Evolutionary conservation across 2,888 invertebrate species (phyloP).

Genomic region (Tortrix viridana): DNA sequence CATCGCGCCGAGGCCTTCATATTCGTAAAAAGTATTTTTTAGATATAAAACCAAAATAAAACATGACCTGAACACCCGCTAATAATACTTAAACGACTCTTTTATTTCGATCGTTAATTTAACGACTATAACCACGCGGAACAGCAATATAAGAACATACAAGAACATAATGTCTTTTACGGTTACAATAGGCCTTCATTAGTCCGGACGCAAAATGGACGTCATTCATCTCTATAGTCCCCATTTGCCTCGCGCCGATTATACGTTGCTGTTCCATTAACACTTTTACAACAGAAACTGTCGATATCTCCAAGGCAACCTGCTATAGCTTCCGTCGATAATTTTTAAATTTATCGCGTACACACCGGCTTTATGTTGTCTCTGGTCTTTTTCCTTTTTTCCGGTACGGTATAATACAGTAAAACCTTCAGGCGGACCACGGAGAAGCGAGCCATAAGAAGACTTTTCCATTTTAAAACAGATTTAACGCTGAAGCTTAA

Average conservation of each 20-base stretch:
- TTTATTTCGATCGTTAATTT: neutral
- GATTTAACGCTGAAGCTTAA: neutral
- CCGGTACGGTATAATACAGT: too few relatives aligned
- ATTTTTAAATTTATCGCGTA: too few relatives aligned
- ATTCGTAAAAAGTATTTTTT: neutral
- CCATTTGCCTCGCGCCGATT: slow-evolving; percentile 26
- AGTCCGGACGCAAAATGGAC: slow-evolving; percentile 9
- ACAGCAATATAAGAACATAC: neutral
- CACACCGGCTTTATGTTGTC: too few relatives aligned
- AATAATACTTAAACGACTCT: neutral
- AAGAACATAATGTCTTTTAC: neutral
- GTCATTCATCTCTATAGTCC: slow-evolving; percentile 26
- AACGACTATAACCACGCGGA: neutral
- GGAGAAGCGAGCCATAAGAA: too few relatives aligned
- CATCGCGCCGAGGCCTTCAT: neutral
- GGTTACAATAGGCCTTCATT: slow-evolving; percentile 19
- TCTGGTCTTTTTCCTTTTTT: too few relatives aligned
- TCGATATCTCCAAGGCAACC: slow-evolving; percentile 6
- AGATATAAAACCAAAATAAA: neutral
- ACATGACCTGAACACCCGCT: neutral
- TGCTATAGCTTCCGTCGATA: too few relatives aligned
- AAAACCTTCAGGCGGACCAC: too few relatives aligned
- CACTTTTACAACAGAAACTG: neutral
- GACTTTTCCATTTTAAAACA: too few relatives aligned
- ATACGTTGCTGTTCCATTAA: slow-evolving; percentile 6